Percentiles rank a stretch among this genome's conserved stretches.
Evolutionary conservation across 1,140 invertebrate genomes (phyloP).

Genomic region (Colletes latitarsis): DNA sequence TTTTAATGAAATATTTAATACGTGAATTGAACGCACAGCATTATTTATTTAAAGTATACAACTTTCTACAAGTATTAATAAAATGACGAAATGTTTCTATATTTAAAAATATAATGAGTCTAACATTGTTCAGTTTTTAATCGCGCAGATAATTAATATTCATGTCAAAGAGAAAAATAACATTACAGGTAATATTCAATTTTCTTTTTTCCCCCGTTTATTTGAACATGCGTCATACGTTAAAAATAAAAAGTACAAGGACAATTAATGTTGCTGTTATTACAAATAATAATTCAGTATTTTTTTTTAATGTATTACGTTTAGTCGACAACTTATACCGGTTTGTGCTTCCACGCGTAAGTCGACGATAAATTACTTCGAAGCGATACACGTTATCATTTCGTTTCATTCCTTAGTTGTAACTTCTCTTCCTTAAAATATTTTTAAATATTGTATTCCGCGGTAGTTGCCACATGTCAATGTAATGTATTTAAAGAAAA

Average conservation of each 20-base stretch:
- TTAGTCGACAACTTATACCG: conserved; percentile 30
- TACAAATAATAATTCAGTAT: neutral
- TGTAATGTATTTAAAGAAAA: conserved; percentile 2
- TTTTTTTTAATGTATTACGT: conserved; percentile 17
- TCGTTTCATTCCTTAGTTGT: conserved; percentile 2
- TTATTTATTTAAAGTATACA: conserved; percentile 21
- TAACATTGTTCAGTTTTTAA: no score
- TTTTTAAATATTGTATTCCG: neutral
- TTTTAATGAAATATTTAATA: neutral
- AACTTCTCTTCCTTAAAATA: conserved; percentile 1
- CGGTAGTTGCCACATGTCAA: neutral
- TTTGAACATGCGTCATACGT: neutral
- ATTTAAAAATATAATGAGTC: neutral
- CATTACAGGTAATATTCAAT: neutral
- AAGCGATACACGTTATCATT: conserved; percentile 56
- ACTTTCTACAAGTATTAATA: neutral
- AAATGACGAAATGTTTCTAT: neutral
- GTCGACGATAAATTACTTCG: conserved; percentile 54
- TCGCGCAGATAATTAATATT: neutral
- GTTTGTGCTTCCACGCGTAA: conserved; percentile 58
- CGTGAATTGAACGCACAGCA: neutral
- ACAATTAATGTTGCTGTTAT: conserved; percentile 22
- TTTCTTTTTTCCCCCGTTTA: neutral
- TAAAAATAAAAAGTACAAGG: conserved; percentile 29
- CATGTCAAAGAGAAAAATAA: neutral